Evolutionary conservation across 2,113 vertebrate genomes (phyloP), one percentile per base, ranked within the genome.

Genomic region (Columba livia): DNA sequence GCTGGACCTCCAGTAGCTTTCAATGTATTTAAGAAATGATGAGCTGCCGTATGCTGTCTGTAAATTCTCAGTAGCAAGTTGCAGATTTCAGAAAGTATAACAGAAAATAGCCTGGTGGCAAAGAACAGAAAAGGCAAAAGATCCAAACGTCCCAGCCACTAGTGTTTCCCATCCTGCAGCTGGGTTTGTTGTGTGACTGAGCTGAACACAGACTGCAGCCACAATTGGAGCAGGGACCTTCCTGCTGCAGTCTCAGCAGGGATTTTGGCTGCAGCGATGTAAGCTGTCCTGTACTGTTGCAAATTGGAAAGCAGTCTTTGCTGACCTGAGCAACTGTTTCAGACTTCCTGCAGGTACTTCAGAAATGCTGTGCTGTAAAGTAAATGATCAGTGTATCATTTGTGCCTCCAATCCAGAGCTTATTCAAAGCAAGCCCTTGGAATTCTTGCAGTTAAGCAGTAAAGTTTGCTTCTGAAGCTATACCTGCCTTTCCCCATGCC

Each of bases 241-340:
- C 73, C 36, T 80, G 61, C 71, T 83, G 88, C 89, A 96, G 64
- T 88, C 92, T 89, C 91, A 79, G 80, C 1, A 2, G 70, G 53
- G 85, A 73, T 90, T 64, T 91, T 95, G 85, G 86, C 53, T 92
- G 58, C 73, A 56, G 65, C 51, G 51, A 3, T 10, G 18, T 84
- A 58, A 89, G 73, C 79, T 85, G 70, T 85, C 73, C 78, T 82
- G 60, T 87, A 26, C 26, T 77, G 48, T 36, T 72, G 61, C 48
- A 60, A 89, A 92, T 72, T 87, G 89, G 77, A 85, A 91, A 74
- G 56, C 77, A 88, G 29, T 47, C 61, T 95, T 81, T 92, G 83
- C 82, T 91, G 89, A 86, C 70, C 60, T 60, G 79, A 90, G 85
- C 50, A 86, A 69, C 77, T 85, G 90, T 25, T 72, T 94, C 34